phyloP scores from a whole-genome alignment of 2,888 invertebrate species.

The Cantharis rustica region DNA sequence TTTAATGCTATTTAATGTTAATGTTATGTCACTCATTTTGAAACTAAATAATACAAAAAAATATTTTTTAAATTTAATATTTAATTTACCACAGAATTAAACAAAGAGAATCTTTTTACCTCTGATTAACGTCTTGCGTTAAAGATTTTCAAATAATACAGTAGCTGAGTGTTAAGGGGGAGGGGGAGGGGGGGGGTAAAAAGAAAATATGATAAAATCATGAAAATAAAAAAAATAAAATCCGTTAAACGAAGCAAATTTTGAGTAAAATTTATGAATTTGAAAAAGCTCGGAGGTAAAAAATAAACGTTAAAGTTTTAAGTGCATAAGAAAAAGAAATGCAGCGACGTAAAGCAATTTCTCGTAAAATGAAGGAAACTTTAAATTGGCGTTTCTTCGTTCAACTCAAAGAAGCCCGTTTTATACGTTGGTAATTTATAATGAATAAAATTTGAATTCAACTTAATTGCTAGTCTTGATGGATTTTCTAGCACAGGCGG shows the following conservation, averaged over 20 bases:
- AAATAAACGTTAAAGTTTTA: neutral
- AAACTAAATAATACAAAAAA: too few species aligned
- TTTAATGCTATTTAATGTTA: too few species aligned
- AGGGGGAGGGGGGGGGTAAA: too few species aligned
- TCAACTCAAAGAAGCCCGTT: slow-evolving; percentile 55
- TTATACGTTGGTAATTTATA: slow-evolving; percentile 58
- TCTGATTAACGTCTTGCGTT: too few species aligned
- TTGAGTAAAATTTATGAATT: too few species aligned
- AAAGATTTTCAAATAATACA: too few species aligned
- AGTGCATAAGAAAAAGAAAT: neutral
- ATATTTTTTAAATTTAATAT: too few species aligned
- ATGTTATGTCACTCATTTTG: too few species aligned
- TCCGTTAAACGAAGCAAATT: neutral
- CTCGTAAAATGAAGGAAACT: slow-evolving; percentile 48
- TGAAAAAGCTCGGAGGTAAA: neutral
- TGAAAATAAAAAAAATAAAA: neutral
- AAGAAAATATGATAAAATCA: too few species aligned
- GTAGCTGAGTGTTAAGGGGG: too few species aligned
- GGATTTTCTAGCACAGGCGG: slow-evolving; percentile 53
- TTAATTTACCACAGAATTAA: too few species aligned
- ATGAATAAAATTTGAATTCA: slow-evolving; percentile 59
- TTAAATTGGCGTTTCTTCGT: slow-evolving; percentile 57
- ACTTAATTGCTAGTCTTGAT: slow-evolving; percentile 58
- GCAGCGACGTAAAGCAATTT: slow-evolving; percentile 27
- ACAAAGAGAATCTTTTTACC: too few species aligned